These are phyloP conservation scores for Andrena marginata DNA, from an alignment of 2,888 invertebrate genomes.

Conservation along the genomic window DNA sequence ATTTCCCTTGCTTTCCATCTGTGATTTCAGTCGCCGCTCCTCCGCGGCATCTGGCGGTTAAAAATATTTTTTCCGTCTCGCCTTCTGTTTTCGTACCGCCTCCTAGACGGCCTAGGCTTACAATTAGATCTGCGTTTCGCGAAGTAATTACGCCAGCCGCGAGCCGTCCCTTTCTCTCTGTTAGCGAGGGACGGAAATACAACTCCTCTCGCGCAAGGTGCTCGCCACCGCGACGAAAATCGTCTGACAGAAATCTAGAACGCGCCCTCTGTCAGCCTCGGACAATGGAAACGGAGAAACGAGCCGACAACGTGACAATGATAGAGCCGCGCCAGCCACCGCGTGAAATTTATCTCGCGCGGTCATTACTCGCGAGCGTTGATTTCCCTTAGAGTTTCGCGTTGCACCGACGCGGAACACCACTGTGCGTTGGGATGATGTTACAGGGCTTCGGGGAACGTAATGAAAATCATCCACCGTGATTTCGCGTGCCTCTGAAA, in stretches of 20 bases:
- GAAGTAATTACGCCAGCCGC: slow-evolving; percentile 73
- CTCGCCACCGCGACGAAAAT: slow-evolving; percentile 25
- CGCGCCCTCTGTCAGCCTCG: slow-evolving; percentile 35
- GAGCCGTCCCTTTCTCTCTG: slow-evolving; percentile 30
- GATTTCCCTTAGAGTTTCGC: slow-evolving; percentile 15
- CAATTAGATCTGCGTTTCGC: slow-evolving; percentile 59
- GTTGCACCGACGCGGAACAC: neutral
- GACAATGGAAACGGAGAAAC: slow-evolving; percentile 65
- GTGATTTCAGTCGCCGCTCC: slow-evolving; percentile 68
- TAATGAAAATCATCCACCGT: neutral
- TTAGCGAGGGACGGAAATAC: slow-evolving; percentile 65
- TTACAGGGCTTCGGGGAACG: neutral
- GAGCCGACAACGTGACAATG: slow-evolving; percentile 47
- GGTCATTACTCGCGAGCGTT: neutral
- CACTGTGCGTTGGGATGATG: no score
- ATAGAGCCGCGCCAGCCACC: slow-evolving; percentile 21
- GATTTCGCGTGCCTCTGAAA: neutral
- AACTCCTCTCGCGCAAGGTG: slow-evolving; percentile 42
- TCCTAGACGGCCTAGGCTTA: slow-evolving; percentile 60
- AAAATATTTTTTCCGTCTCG: slow-evolving; percentile 75
- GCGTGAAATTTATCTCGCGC: slow-evolving; percentile 37
- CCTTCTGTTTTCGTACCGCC: slow-evolving; percentile 69
- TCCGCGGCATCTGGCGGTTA: slow-evolving; percentile 77
- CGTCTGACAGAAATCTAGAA: slow-evolving; percentile 41
- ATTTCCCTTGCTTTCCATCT: slow-evolving; percentile 37